Percentiles rank a stretch among this genome's conserved stretches.
Conservation (phyloP, 2,797 vertebrate genomes). For the Xerus rutilus region DNA sequence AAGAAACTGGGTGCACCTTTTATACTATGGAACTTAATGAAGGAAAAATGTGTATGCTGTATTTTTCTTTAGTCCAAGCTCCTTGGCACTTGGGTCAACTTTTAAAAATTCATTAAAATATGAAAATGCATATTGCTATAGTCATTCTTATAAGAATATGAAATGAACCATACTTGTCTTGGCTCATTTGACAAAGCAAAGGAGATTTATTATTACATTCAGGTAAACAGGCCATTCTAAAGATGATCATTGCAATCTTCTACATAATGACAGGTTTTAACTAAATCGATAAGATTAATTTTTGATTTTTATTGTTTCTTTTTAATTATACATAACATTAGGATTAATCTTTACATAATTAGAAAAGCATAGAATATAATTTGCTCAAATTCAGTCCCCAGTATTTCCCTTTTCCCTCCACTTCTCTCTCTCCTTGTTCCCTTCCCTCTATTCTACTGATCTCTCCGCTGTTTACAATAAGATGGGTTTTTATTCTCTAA, state of each 20-base stretch:
- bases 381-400: too few species aligned
- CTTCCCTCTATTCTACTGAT: too few species aligned
- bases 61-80: conserved; percentile 7
- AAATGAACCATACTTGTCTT: not conserved
- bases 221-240: conserved; percentile 54
- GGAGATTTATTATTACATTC: conserved; percentile 48
- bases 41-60: not conserved
- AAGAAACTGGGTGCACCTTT: conserved; percentile 67
- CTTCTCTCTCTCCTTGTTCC: too few species aligned
- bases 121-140: not conserved
- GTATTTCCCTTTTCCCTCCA: too few species aligned
- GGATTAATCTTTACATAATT: too few species aligned
- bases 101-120: conserved; percentile 43
- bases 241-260: conserved; percentile 18
- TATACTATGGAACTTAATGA: not conserved
- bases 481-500: conserved; percentile 29
- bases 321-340: too few species aligned
- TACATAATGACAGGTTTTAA: conserved; percentile 37
- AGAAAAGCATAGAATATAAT: too few species aligned
- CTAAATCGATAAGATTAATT: conserved; percentile 52
- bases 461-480: not conserved
- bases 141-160: not conserved
- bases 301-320: not conserved
- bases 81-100: conserved; percentile 45
- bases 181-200: conserved; percentile 56